Evolutionary conservation across 2,888 invertebrate species (phyloP).

Genomic region (Chrysolina oricalcia): DNA sequence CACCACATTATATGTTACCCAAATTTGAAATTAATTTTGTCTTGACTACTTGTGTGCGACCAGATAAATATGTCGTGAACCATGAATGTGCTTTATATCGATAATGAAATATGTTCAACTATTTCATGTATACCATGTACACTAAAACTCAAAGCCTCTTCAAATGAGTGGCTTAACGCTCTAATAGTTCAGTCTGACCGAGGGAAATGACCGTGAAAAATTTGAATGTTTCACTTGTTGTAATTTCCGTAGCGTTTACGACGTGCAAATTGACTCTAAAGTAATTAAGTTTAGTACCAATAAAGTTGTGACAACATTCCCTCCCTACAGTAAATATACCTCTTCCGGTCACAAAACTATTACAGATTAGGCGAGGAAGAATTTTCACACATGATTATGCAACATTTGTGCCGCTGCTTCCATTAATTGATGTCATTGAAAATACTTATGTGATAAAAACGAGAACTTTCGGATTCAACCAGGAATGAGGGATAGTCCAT

Average conservation of each 20-base stretch:
- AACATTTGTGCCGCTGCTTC: not conserved
- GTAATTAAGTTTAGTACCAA: slow-evolving; percentile 18
- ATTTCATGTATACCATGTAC: too few species aligned
- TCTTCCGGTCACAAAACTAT: slow-evolving; percentile 13
- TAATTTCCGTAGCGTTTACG: slow-evolving; percentile 14
- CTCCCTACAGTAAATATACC: slow-evolving; percentile 19
- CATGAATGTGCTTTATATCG: too few species aligned
- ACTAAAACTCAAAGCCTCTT: too few species aligned
- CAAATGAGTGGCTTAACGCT: not conserved
- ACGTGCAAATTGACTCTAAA: slow-evolving; percentile 2
- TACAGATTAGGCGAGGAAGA: slow-evolving; percentile 1
- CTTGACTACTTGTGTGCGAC: too few species aligned
- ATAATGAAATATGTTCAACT: too few species aligned
- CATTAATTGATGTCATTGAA: not conserved
- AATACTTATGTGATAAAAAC: not conserved
- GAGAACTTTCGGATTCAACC: not conserved
- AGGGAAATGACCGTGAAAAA: slow-evolving; percentile 1
- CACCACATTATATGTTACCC: too few species aligned
- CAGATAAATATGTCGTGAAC: too few species aligned
- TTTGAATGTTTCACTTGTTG: slow-evolving; percentile 2
- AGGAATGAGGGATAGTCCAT: too few species aligned
- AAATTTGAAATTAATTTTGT: too few species aligned
- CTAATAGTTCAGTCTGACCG: not conserved
- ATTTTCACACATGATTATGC: not conserved
- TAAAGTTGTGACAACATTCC: slow-evolving; percentile 24